Base-by-base conservation (phyloP, 2,888 invertebrate species). In the Gasteruption jaculator region DNA sequence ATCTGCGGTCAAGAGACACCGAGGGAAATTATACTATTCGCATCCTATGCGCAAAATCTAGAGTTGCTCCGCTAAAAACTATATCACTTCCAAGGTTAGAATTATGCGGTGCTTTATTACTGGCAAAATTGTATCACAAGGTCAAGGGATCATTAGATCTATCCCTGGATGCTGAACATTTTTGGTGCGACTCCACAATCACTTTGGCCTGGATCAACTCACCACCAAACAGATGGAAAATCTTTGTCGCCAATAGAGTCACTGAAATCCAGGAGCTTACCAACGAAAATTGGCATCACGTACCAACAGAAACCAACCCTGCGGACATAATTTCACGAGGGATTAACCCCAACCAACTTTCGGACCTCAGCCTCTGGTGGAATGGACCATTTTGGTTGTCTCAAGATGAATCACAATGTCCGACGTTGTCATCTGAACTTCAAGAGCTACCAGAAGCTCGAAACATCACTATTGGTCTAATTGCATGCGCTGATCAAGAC, bases 241-340 rank as follows among this genome's bases (percentile, higher is more conserved):
- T 15, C 7, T 36, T 36, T 25, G 36, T 36, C 3, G 24, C 36
- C 6, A 36, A 36, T 36, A 7, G 36, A 7, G 16, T 25, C 7
- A 5, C 24, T 10, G 15, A 24, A 25, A 24, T 36, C 18, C 24
- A 24, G 21, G 4, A 6, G 4, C 14, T 12, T 4, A 36, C 36
- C 11, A 12, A 24, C 3, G 11, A 4, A 7, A 14, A 4, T 12
- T 38, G 38, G 38, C 26, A 19, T 20, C 29, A 38, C 20, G 38
- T 38, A 4, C 6, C 42, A 1, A 50, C 55, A 2, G 33, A 45
- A 3, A 31, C 46, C 4, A 63, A 64, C 42, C 60, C 63, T 1
- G 63, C 62, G 4, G 60, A 62, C 26, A 33, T 53, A 16, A 52
- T 54, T 2, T 54, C 60, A 5, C 25, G 35, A n/a, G 44, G 44